Conservation (phyloP, 2,113 vertebrate genomes). For the Varanus salvator region DNA sequence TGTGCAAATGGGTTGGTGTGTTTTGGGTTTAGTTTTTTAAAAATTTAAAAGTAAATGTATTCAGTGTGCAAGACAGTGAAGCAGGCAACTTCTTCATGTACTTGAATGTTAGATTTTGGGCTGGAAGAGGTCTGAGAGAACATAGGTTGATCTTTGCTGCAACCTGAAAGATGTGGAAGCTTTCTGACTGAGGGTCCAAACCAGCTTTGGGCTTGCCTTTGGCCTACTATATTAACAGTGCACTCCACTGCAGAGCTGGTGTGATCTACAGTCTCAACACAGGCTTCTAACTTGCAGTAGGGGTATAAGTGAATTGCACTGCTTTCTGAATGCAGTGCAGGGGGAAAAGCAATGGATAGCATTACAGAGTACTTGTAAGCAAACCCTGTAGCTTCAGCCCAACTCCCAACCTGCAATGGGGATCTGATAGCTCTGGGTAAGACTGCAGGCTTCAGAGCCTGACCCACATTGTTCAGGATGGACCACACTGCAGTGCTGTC, state of each 20-base stretch:
- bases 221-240: no score
- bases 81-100: not conserved
- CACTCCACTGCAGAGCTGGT: no score
- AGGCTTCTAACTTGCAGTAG: not conserved
- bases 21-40: not conserved
- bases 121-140: not conserved
- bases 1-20: not conserved
- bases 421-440: not conserved
- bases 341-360: not conserved
- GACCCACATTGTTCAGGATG: no score
- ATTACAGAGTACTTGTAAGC: not conserved
- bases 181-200: not conserved
- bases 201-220: no score
- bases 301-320: not conserved
- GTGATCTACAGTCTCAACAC: not conserved
- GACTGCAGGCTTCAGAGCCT: not conserved
- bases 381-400: not conserved
- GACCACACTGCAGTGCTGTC: no score
- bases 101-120: not conserved
- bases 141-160: not conserved
- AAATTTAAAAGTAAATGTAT: not conserved
- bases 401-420: not conserved
- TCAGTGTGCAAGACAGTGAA: not conserved
- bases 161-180: not conserved
- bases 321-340: not conserved